Base-by-base conservation (phyloP, 1,140 invertebrate species). In the Kradibia gibbosae region DNA sequence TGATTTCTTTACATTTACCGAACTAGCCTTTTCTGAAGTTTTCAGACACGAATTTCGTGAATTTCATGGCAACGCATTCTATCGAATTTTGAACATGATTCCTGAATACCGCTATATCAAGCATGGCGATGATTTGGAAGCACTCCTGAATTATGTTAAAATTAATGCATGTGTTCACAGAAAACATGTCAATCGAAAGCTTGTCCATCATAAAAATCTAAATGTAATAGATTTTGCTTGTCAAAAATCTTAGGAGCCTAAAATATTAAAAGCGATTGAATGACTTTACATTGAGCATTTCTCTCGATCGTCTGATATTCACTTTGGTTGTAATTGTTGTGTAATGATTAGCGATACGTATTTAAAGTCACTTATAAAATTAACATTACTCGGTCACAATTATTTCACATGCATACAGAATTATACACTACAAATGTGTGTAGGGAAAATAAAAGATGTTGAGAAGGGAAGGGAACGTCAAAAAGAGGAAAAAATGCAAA, bases 331-430 rank as follows among this genome's bases (percentile, higher is more conserved):
- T 15, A 34, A 36, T 10, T 7, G 17, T 15, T 45, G 34, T 48
- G 20, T 53, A 10, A 73, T 53, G 15, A 73, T 73, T 53, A 53
- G 31, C 45, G 48, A 53, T 28, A 53, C 25, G 3, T 67, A 48
- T 1, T 25, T 20, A 17, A 11, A 36, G 28, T 53, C 62, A 36
- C 20, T 78, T 50, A 25, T 34, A 36, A 78, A 48, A 70, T 77
- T 57, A 70, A 17, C 76, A 53, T 67, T 78, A 53, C 70, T 28
- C 42, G n/a, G 25, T 78, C 70, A 78, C 76, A 10, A 22, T n/a
- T 25, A 36, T 28, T 78, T 11, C 3, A 2, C 15, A 22, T 31
- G 1, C 34, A 10, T 8, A 28, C 22, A 1, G 15, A 50, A 31
- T 28, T 39, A 36, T 57, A n/a, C 17, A 62, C 39, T n/a, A n/a